Base-by-base conservation (phyloP, 2,113 vertebrate genomes). In the Podilymbus podiceps region DNA sequence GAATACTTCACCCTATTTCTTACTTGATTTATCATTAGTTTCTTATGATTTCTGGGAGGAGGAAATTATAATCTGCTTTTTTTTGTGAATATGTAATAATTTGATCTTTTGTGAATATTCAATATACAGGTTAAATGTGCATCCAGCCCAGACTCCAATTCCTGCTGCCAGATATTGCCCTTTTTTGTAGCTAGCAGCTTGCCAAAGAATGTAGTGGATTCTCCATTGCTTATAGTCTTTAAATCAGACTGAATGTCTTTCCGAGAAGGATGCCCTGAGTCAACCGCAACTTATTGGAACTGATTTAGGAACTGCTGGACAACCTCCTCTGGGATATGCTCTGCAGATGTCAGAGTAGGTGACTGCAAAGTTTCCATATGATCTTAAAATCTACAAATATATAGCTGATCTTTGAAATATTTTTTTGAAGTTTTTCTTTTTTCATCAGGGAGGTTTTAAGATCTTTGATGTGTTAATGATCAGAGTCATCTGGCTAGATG, bases 401-500 rank as follows among this genome's bases (percentile, higher is more conserved):
- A 23, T 11, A 22, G 18, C 47, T 85, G 82, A 87, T 93, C 47
- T 96, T 91, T 77, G 53, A 94, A 95, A 94, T 82, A 56, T 20
- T 68, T 76, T 94, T 47, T 12, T 52, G 78, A 60, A 49, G 31
- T 38, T 75, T 85, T 66, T 31, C 18, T 72, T 72, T 93, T 91
- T 88, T 85, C 14, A 0, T 89, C 46, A 66, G 66, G 25, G 52
- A 66, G 56, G 35, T 85, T 96, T 97, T 66, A 78, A 81, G 66
- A 68, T 58, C 86, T 95, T 96, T 97, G 93, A 94, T 93, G 88
- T 93, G 88, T 50, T 96, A 91, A 93, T 85, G 90, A 76, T 79
- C 38, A 9, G 23, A 90, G 81, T 90, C 31, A 8, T 49, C 49
- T 92, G 68, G 83, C 52, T 87, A 46, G 80, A 91, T 95, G 95